These are phyloP conservation scores for Aporrectodea caliginosa DNA, from an alignment of 1,140 invertebrate species.

Conservation along the genomic window DNA sequence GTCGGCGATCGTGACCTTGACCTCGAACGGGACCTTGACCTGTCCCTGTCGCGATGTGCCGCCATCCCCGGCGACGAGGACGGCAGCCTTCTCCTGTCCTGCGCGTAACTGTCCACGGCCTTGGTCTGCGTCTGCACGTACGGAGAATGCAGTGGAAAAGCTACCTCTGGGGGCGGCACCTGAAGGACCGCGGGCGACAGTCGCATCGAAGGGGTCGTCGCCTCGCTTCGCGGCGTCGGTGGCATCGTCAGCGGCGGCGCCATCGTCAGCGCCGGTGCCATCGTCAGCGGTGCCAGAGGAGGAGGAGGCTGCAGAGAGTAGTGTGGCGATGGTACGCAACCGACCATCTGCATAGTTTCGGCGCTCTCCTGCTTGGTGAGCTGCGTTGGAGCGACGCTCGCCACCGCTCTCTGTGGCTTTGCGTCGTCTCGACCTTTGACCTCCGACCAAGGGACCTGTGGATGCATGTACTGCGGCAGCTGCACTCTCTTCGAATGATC, in stretches of 20 bases:
- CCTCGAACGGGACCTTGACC: constrained; percentile 7
- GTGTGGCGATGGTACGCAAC: constrained; percentile 33
- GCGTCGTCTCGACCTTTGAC: background rate
- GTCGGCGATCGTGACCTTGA: constrained; percentile 32
- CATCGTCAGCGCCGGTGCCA: constrained; percentile 19
- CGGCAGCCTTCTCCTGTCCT: constrained; percentile 32
- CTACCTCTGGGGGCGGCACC: constrained; percentile 31
- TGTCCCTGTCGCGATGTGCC: background rate
- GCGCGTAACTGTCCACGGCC: constrained; percentile 20
- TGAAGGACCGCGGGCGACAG: constrained; percentile 27
- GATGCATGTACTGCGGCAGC: background rate
- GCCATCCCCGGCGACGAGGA: constrained; percentile 13
- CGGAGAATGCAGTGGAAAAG: constrained; percentile 18
- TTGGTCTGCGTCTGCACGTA: constrained; percentile 25
- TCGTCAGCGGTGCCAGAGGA: constrained; percentile 34
- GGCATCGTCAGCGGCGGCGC: constrained; percentile 4
- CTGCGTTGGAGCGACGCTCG: constrained; percentile 16
- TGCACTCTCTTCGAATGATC: background rate
- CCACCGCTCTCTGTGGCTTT: constrained; percentile 19
- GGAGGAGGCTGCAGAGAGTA: constrained; percentile 36
- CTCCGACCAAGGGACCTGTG: background rate
- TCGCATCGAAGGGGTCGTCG: constrained; percentile 13
- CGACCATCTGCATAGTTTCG: constrained; percentile 10
- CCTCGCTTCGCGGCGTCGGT: background rate
- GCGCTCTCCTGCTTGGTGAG: constrained; percentile 14